Percentiles rank a stretch among this genome's conserved stretches.
These are phyloP conservation scores for Cephalotes varians DNA, from an alignment of 2,888 invertebrate genomes.

Conservation along the genomic window DNA sequence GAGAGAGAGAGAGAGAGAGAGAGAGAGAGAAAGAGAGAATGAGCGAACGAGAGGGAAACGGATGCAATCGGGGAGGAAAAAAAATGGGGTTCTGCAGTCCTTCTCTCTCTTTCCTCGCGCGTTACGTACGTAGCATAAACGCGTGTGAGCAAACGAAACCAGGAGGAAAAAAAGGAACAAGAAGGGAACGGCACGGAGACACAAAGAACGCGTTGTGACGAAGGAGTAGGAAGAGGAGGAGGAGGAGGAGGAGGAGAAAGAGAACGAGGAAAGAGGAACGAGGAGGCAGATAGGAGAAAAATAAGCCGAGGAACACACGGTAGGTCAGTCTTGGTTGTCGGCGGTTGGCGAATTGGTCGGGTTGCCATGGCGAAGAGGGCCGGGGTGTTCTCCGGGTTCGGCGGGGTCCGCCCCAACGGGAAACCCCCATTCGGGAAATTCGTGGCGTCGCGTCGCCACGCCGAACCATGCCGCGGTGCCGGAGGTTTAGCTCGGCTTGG, in stretches of 20 bases:
- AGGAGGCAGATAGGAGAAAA: conserved; percentile 60
- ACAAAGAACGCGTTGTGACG: conserved; percentile 58
- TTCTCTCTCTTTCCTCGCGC: not conserved
- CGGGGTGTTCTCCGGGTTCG: conserved; percentile 78
- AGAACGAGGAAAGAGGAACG: conserved; percentile 8
- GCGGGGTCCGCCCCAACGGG: conserved; percentile 78
- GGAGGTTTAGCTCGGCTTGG: conserved; percentile 77
- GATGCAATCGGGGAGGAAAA: not conserved
- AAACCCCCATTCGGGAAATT: conserved; percentile 85
- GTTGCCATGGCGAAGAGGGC: conserved; percentile 84
- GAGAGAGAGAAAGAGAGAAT: conserved; percentile 17
- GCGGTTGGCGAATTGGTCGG: conserved; percentile 84
- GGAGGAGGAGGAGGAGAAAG: conserved; percentile 7
- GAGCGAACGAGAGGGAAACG: not conserved
- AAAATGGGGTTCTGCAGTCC: not conserved
- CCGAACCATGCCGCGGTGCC: conserved; percentile 77
- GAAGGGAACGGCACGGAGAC: conserved; percentile 50
- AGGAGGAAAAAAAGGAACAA: conserved; percentile 36
- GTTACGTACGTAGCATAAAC: conserved; percentile 14
- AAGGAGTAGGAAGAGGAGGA: conserved; percentile 3
- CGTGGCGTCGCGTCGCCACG: conserved; percentile 82
- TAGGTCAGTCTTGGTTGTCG: conserved; percentile 81
- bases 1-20: conserved; percentile 18
- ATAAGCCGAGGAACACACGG: conserved; percentile 70
- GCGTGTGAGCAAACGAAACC: conserved; percentile 57